Percentiles rank a stretch among this genome's conserved stretches.
phyloP scores from a whole-genome alignment of 2,113 vertebrate genomes.

The Psilopsiagon aymara region DNA sequence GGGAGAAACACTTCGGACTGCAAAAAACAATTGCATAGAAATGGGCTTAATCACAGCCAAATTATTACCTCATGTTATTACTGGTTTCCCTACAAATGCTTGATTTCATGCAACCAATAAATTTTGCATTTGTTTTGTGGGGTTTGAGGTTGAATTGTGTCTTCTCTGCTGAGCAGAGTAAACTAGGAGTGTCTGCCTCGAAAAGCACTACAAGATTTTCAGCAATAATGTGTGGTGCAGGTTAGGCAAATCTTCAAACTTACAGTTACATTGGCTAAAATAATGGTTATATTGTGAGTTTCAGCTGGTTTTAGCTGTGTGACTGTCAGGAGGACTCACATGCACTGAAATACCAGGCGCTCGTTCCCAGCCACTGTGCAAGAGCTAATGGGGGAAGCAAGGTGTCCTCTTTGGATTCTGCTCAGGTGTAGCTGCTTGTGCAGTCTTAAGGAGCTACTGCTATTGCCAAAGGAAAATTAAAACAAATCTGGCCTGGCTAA shows the following conservation, averaged over 20 bases:
- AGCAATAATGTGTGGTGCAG: fast-evolving
- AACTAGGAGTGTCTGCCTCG: background rate
- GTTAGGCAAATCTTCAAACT: background rate
- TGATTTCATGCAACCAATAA: background rate
- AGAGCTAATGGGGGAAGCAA: constrained; percentile 37
- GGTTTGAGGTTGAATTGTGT: background rate
- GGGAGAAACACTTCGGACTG: background rate
- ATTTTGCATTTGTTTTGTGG: background rate
- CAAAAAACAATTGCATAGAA: background rate
- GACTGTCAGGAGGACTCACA: background rate
- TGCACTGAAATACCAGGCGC: background rate
- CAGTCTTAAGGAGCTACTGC: constrained; percentile 45
- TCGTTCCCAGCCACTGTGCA: background rate
- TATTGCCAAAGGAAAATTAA: constrained; percentile 74
- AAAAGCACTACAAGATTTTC: background rate
- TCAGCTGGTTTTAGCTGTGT: background rate
- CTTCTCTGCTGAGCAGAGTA: background rate
- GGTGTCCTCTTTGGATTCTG: constrained; percentile 51
- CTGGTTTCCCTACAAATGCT: background rate
- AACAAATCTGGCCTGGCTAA: constrained; percentile 70
- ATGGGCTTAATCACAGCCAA: background rate
- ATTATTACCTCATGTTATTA: background rate
- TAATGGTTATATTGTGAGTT: background rate
- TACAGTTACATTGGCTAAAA: background rate
- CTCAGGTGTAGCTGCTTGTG: constrained; percentile 56